phyloP scores from a whole-genome alignment of 2,888 invertebrate species.

The Lasioglossum marginatum region DNA sequence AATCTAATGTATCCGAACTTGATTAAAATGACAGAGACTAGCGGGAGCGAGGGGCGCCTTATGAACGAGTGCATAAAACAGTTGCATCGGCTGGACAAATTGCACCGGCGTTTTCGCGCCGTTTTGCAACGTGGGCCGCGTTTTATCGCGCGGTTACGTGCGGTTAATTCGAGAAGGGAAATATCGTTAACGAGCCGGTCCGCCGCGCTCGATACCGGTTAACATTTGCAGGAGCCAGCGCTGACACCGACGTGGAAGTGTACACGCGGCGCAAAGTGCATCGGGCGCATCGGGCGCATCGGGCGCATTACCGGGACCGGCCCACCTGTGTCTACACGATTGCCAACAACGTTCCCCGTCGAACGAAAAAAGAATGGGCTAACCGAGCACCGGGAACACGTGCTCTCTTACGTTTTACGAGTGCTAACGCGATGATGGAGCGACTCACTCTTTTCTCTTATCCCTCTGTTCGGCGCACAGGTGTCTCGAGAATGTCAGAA shows the following conservation, averaged over 20 bases:
- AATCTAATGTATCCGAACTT: background rate
- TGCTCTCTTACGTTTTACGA: conserved; percentile 47
- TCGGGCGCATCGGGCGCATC: conserved; percentile 56
- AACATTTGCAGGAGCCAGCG: conserved; percentile 60
- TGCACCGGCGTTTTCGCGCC: conserved; percentile 2
- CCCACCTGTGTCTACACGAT: conserved; percentile 70
- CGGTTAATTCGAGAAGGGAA: conserved; percentile 30
- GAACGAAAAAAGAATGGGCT: conserved; percentile 18
- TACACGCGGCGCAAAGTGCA: conserved; percentile 67
- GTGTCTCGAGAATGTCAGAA: background rate
- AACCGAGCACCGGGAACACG: conserved; percentile 18
- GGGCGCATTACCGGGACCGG: conserved; percentile 36
- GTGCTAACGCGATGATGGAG: conserved; percentile 29
- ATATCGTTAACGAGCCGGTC: conserved; percentile 45
- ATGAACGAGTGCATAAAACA: background rate
- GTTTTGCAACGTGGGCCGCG: conserved; percentile 2
- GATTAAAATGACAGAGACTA: background rate
- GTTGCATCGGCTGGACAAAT: background rate
- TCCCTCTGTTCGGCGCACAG: background rate
- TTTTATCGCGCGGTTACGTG: conserved; percentile 15
- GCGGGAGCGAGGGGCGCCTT: too few species aligned
- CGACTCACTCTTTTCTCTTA: background rate
- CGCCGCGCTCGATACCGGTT: conserved; percentile 54
- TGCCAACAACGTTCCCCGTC: conserved; percentile 37
- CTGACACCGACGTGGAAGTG: conserved; percentile 49